Percentiles rank a stretch among this genome's conserved stretches.
Conservation (phyloP, 2,797 vertebrate genomes). For the Harpagifer antarcticus region DNA sequence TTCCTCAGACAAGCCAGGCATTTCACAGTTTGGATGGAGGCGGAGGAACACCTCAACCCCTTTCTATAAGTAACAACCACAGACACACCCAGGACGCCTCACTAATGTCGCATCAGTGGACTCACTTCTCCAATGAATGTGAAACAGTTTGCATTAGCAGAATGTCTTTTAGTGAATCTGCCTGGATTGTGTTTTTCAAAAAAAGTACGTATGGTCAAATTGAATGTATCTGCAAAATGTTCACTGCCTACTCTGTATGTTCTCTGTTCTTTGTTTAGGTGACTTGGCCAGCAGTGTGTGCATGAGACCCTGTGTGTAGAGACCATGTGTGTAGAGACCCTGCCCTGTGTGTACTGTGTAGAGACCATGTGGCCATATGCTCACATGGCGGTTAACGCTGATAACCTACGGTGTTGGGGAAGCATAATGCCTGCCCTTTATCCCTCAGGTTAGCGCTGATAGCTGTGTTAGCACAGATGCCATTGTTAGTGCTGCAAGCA, state of each 20-base stretch:
- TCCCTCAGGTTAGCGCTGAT: too few relatives aligned
- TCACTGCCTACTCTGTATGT: not conserved
- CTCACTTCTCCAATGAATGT: slow-evolving; percentile 1
- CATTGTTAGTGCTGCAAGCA: too few relatives aligned
- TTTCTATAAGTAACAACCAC: slow-evolving; percentile 62
- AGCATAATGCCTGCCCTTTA: too few relatives aligned
- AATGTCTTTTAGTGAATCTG: not conserved
- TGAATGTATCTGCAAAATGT: not conserved
- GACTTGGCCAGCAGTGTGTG: too few relatives aligned
- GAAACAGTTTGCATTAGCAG: not conserved
- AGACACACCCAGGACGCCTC: slow-evolving; percentile 53
- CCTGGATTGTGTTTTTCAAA: slow-evolving; percentile 4
- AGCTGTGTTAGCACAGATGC: too few relatives aligned
- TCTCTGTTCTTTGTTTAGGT: too few relatives aligned
- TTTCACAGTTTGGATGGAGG: slow-evolving; percentile 63
- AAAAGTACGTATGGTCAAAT: not conserved
- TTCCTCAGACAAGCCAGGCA: slow-evolving; percentile 70
- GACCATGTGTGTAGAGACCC: too few relatives aligned
- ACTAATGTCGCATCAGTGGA: slow-evolving; percentile 11
- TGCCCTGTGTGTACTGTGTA: too few relatives aligned
- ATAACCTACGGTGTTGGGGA: too few relatives aligned
- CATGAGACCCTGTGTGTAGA: too few relatives aligned
- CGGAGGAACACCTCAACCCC: slow-evolving; percentile 34
- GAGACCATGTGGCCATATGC: too few relatives aligned
- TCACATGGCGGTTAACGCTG: too few relatives aligned